Conservation (phyloP, 2,797 vertebrate genomes). For the Discoglossus pictus region DNA sequence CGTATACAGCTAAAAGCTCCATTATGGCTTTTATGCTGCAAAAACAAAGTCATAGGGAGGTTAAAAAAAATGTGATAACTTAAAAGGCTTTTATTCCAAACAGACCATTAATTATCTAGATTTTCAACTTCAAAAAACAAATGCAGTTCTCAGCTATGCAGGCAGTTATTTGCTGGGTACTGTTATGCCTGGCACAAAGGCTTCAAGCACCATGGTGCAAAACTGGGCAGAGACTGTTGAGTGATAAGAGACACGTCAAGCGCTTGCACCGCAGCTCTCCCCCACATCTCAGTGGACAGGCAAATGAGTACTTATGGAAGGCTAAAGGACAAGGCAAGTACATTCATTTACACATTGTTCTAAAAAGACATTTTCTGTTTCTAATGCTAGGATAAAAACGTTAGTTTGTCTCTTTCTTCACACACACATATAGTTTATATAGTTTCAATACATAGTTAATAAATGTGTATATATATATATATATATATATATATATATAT, state of each 20-base stretch:
- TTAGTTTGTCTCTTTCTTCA: no score
- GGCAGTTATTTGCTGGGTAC: slow-evolving; percentile 2
- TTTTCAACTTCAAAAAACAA: slow-evolving; percentile 16
- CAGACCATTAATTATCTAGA: slow-evolving; percentile 18
- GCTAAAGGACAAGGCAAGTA: no score
- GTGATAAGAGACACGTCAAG: neutral
- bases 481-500: no score
- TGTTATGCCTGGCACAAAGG: neutral
- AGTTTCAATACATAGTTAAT: no score
- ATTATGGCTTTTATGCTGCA: slow-evolving; percentile 22
- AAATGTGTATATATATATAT: no score
- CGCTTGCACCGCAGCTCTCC: no score
- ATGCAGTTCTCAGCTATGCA: neutral
- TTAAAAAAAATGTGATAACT: neutral
- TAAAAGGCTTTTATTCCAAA: neutral
- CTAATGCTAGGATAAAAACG: no score
- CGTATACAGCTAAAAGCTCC: slow-evolving; percentile 1
- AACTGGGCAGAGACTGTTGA: neutral
- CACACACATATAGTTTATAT: no score
- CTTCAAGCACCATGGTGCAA: neutral
- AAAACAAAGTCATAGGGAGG: neutral
- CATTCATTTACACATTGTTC: no score
- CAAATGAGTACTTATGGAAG: no score
- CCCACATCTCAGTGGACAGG: no score
- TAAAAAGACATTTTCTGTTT: no score